Percentiles rank a stretch among this genome's conserved stretches.
Conservation (phyloP, 2,113 vertebrate genomes). For the Pseudolaguvia tuberculata region DNA sequence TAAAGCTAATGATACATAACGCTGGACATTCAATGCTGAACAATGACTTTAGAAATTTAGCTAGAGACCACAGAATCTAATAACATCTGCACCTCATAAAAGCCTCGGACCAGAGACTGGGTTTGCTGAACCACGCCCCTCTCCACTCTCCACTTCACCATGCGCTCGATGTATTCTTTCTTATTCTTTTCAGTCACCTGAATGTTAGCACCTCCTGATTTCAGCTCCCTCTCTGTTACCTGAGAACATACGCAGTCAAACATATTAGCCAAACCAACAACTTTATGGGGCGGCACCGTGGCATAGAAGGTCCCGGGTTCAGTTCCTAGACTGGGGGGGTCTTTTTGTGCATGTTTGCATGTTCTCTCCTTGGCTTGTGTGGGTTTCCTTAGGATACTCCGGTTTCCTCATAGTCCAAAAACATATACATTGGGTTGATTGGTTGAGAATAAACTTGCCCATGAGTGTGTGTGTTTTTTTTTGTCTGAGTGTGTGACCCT, state of each 20-base stretch:
- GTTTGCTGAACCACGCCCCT: conserved; percentile 81
- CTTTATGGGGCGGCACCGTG: too few species aligned
- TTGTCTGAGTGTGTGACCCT: too few species aligned
- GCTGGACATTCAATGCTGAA: neutral
- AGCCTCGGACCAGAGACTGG: conserved; percentile 80
- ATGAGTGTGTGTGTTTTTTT: too few species aligned
- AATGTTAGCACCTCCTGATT: conserved; percentile 81
- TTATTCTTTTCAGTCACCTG: conserved; percentile 88
- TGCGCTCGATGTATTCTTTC: conserved; percentile 85
- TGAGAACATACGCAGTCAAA: conserved; percentile 37
- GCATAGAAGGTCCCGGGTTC: too few species aligned
- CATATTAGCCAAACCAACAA: neutral
- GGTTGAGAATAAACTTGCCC: too few species aligned
- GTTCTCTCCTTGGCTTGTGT: too few species aligned
- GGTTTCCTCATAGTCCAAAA: too few species aligned
- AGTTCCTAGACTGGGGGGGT: too few species aligned
- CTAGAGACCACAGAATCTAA: neutral
- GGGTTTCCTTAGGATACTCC: too few species aligned
- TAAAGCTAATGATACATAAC: neutral
- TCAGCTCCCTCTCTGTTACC: conserved; percentile 85
- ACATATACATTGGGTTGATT: too few species aligned
- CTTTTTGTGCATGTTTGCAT: too few species aligned
- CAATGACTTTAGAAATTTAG: neutral
- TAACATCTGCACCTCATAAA: conserved; percentile 74
- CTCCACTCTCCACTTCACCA: conserved; percentile 85